These are phyloP conservation scores for Venturia canescens DNA, from an alignment of 1,140 invertebrate species.

Conservation along the genomic window DNA sequence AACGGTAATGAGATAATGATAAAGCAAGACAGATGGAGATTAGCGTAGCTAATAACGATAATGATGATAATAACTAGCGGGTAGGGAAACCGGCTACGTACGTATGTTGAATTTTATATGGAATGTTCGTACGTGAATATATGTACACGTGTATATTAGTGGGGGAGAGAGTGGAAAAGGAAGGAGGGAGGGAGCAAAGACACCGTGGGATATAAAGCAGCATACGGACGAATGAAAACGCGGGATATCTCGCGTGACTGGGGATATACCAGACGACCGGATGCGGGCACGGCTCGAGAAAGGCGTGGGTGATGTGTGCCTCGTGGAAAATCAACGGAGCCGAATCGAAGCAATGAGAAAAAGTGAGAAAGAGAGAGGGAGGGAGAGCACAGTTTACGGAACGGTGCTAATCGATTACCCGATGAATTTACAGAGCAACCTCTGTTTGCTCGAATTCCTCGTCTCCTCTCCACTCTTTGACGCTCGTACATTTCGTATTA, in stretches of 20 bases:
- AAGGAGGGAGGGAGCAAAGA: conserved; percentile 2
- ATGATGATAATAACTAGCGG: neutral
- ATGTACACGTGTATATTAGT: neutral
- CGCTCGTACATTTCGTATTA: neutral
- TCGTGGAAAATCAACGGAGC: conserved; percentile 55
- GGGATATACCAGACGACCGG: conserved; percentile 57
- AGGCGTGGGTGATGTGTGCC: conserved; percentile 50
- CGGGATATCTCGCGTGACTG: conserved; percentile 57
- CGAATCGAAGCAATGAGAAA: conserved; percentile 33
- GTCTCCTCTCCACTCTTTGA: neutral
- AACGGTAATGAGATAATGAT: conserved; percentile 25
- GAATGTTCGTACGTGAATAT: neutral
- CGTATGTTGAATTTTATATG: neutral
- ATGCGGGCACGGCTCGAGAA: conserved; percentile 53
- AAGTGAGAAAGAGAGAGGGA: conserved; percentile 18
- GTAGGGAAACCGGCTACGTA: neutral
- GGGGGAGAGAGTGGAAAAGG: neutral
- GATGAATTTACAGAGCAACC: conserved; percentile 24
- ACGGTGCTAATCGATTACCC: conserved; percentile 30
- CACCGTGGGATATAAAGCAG: conserved; percentile 50
- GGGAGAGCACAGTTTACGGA: conserved; percentile 30
- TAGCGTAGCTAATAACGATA: neutral
- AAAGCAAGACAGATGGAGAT: neutral
- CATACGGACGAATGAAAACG: conserved; percentile 50
- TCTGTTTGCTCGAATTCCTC: conserved; percentile 23